Percentiles rank a stretch among this genome's conserved stretches.
Evolutionary conservation across 2,888 invertebrate species (phyloP).

Genomic region (Limenitis camilla): DNA sequence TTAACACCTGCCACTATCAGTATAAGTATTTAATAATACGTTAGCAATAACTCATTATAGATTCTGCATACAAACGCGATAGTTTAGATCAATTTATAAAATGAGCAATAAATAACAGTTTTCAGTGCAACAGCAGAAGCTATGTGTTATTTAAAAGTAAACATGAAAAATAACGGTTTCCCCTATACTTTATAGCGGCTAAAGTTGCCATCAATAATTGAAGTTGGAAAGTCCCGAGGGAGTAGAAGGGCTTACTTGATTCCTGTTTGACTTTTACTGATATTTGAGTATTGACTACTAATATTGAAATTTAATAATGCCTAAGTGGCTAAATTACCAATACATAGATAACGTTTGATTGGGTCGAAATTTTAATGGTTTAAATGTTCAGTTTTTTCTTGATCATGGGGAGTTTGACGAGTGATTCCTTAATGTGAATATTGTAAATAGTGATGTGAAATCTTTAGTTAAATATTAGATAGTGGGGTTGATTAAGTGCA

Average conservation of each 20-base stretch:
- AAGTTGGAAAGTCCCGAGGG: conserved; percentile 57
- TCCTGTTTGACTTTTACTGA: conserved; percentile 27
- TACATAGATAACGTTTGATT: too few species aligned
- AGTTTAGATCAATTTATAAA: conserved; percentile 10
- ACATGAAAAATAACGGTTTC: conserved; percentile 57
- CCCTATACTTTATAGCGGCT: conserved; percentile 66
- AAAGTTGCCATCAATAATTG: conserved; percentile 73
- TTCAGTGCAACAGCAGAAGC: conserved; percentile 16
- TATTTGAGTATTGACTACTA: conserved; percentile 6
- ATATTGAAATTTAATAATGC: neutral
- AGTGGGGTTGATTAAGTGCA: too few species aligned
- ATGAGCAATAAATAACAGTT: conserved; percentile 18
- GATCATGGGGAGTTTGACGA: too few species aligned
- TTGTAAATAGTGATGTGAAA: too few species aligned
- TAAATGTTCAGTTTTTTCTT: too few species aligned
- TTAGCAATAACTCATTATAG: conserved; percentile 2
- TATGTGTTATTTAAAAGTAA: conserved; percentile 45
- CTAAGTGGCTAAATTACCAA: too few species aligned
- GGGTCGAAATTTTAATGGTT: too few species aligned
- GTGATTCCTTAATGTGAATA: too few species aligned
- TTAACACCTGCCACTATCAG: neutral
- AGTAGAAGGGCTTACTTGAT: conserved; percentile 47
- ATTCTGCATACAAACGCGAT: conserved; percentile 13
- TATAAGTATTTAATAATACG: conserved; percentile 1
- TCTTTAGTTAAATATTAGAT: too few species aligned